Percentiles rank a stretch among this genome's conserved stretches.
Evolutionary conservation across 1,140 invertebrate genomes (phyloP).

Genomic region (Platorchestia sp.): DNA sequence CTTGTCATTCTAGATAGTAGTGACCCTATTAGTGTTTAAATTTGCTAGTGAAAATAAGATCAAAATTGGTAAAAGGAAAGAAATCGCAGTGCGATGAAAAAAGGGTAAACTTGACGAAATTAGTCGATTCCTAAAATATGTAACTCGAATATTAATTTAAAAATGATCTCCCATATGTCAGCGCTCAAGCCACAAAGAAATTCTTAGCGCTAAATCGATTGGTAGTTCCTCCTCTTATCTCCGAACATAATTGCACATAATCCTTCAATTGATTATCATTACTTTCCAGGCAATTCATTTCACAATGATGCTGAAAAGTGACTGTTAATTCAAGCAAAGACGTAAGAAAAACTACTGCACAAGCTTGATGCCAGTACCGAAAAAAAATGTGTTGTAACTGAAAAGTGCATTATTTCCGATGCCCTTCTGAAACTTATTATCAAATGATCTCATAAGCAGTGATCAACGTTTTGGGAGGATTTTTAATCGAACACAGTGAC

Average conservation of each 20-base stretch:
- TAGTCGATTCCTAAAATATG: background rate
- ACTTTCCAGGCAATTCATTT: background rate
- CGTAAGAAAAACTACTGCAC: background rate
- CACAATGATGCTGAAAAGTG: background rate
- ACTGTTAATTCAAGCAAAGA: background rate
- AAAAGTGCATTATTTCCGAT: background rate
- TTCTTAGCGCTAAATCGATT: background rate
- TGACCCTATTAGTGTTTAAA: background rate
- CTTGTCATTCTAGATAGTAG: background rate
- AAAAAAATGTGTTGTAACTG: background rate
- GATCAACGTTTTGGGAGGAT: too few species aligned
- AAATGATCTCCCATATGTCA: background rate
- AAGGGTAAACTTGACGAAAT: background rate
- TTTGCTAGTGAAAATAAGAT: background rate
- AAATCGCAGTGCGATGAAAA: background rate
- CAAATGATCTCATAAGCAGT: too few species aligned
- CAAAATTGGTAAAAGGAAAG: background rate
- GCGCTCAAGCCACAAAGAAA: background rate
- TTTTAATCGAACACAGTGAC: too few species aligned
- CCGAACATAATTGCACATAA: background rate
- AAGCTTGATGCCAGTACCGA: background rate
- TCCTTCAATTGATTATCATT: background rate
- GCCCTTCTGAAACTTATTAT: background rate
- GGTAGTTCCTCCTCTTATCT: background rate
- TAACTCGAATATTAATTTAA: background rate